Evolutionary conservation across 2,888 invertebrate species (phyloP).

Genomic region (Phymatocera aterrima): DNA sequence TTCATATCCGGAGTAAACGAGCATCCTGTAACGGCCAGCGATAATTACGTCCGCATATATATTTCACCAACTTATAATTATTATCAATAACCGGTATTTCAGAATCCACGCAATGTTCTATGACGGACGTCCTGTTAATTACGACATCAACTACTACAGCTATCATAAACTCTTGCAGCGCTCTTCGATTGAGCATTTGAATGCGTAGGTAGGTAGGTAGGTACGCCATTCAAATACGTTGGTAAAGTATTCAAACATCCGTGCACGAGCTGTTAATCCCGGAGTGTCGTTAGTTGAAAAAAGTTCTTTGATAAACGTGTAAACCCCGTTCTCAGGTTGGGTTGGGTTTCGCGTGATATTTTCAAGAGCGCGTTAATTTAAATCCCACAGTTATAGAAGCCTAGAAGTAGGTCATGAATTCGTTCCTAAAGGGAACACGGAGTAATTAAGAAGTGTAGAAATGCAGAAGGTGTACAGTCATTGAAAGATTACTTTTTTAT

Average conservation of each 20-base stretch:
- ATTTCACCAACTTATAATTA: slow-evolving; percentile 10
- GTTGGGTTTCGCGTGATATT: neutral
- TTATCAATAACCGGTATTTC: neutral
- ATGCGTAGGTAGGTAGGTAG: too few species aligned
- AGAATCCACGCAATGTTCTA: neutral
- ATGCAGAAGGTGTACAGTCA: neutral
- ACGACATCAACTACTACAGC: slow-evolving; percentile 5
- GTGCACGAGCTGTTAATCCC: neutral
- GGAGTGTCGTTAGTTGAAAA: slow-evolving; percentile 13
- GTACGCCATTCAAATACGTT: slow-evolving; percentile 2
- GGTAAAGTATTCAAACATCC: slow-evolving; percentile 6
- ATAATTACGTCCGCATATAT: neutral
- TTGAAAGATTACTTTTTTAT: neutral
- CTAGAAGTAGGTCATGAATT: slow-evolving; percentile 23
- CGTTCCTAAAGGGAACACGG: neutral
- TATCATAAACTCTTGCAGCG: slow-evolving; percentile 1
- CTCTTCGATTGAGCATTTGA: slow-evolving; percentile 14
- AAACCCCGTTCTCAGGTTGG: neutral
- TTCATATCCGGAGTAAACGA: neutral
- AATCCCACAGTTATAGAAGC: neutral
- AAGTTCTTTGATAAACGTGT: slow-evolving; percentile 17
- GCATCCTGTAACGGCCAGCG: neutral
- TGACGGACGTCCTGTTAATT: slow-evolving; percentile 22
- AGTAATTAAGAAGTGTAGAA: neutral
- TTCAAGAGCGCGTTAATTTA: slow-evolving; percentile 20